Percentiles rank a stretch among this genome's conserved stretches.
Evolutionary conservation across 2,888 invertebrate genomes (phyloP).

Genomic region (Melinaea menophilus): DNA sequence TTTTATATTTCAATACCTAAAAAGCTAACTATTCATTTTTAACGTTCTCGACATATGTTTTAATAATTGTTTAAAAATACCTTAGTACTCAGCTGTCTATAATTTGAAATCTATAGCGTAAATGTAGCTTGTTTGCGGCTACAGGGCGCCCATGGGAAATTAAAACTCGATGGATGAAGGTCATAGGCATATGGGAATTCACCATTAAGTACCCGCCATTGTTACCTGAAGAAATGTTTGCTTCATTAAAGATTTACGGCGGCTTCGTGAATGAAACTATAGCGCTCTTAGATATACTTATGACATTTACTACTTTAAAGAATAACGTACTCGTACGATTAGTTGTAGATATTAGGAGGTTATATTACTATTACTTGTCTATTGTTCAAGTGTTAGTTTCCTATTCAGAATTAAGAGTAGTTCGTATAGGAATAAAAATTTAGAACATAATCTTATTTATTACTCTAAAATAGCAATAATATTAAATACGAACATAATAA

Average conservation of each 20-base stretch:
- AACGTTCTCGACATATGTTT: too few relatives aligned
- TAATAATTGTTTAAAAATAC: too few relatives aligned
- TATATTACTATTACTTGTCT: too few relatives aligned
- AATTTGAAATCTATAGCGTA: conserved; percentile 48
- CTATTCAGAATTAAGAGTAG: too few relatives aligned
- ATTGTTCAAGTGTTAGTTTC: too few relatives aligned
- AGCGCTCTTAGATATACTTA: conserved; percentile 3
- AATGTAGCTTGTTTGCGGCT: conserved; percentile 54
- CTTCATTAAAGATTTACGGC: conserved; percentile 34
- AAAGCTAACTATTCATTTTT: too few relatives aligned
- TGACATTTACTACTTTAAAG: neutral
- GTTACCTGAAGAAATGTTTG: conserved; percentile 34
- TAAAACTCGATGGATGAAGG: conserved; percentile 50
- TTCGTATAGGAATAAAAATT: too few relatives aligned
- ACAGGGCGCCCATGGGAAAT: conserved; percentile 58
- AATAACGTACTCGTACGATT: too few relatives aligned
- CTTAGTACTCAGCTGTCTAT: conserved; percentile 30
- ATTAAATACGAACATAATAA: neutral
- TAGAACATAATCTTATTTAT: too few relatives aligned
- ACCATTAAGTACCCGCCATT: conserved; percentile 39
- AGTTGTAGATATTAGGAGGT: too few relatives aligned
- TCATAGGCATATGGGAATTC: conserved; percentile 44
- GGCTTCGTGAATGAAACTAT: conserved; percentile 15
- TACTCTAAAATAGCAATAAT: neutral
- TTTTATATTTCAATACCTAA: too few relatives aligned